These are phyloP conservation scores for Eriocheir sinensis DNA, from an alignment of 1,140 invertebrate species.

Conservation along the genomic window DNA sequence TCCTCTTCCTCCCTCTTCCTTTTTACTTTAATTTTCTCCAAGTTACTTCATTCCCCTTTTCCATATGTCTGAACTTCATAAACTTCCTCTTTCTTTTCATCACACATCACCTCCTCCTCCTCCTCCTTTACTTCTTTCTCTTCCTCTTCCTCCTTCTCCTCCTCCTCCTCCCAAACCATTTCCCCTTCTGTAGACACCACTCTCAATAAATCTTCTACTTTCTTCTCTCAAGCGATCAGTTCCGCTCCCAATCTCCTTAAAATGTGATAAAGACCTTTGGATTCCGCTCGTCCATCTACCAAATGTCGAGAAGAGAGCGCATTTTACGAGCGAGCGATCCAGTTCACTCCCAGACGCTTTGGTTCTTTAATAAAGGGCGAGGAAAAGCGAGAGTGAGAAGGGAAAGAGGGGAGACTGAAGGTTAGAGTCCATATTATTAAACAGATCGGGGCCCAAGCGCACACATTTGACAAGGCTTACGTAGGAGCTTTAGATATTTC, in stretches of 20 bases:
- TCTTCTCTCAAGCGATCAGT: neutral
- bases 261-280: slow-evolving; percentile 24
- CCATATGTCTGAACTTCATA: neutral
- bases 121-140: neutral
- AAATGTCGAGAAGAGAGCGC: neutral
- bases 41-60: too few relatives aligned
- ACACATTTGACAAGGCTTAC: too few relatives aligned
- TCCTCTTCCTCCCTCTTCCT: neutral
- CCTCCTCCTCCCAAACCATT: neutral
- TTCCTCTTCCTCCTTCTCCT: neutral
- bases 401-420: too few relatives aligned
- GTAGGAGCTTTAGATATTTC: too few relatives aligned
- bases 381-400: too few relatives aligned
- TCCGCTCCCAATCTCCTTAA: neutral
- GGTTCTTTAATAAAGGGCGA: too few relatives aligned
- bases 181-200: neutral
- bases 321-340: slow-evolving; percentile 10
- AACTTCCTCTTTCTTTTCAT: neutral
- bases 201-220: neutral
- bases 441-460: too few relatives aligned
- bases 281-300: neutral
- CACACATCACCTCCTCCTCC: neutral
- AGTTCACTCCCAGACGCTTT: neutral
- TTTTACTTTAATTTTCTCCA: too few relatives aligned
- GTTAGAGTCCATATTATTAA: too few relatives aligned